phyloP scores from a whole-genome alignment of 2,888 invertebrate genomes.

The Cancer borealis region DNA sequence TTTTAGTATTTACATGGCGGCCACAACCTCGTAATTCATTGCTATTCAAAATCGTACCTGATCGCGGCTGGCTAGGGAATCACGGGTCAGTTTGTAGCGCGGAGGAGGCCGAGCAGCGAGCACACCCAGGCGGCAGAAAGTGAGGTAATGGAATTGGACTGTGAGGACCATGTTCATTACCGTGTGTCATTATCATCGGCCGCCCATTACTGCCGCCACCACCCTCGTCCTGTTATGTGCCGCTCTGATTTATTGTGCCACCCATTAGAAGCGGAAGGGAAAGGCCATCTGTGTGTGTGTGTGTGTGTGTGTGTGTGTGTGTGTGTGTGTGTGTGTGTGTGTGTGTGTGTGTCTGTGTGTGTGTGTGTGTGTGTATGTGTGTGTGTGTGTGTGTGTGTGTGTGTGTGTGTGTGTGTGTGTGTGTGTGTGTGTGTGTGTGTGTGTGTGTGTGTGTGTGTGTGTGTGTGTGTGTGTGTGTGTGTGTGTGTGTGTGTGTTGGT shows the following conservation, averaged over 20 bases:
- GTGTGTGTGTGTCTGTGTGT: too few species aligned
- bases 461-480: too few species aligned
- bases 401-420: too few species aligned
- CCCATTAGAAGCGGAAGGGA: slow-evolving; percentile 21
- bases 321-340: slow-evolving; percentile 10
- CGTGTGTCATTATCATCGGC: slow-evolving; percentile 17
- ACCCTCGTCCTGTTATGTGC: slow-evolving; percentile 24
- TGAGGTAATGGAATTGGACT: slow-evolving; percentile 14
- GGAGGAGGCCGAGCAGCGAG: neutral
- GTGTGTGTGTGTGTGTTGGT: too few species aligned
- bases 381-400: too few species aligned
- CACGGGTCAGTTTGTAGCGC: neutral
- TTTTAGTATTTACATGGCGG: neutral
- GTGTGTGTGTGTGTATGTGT: too few species aligned
- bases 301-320: neutral
- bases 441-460: too few species aligned
- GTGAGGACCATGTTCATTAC: slow-evolving; percentile 1
- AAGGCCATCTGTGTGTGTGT: neutral
- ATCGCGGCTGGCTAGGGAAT: neutral
- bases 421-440: too few species aligned
- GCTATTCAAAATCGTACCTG: neutral
- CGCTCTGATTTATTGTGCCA: neutral
- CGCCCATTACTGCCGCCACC: slow-evolving; percentile 15
- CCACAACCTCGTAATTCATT: neutral
- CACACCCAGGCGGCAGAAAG: slow-evolving; percentile 8